A percentile compares a stretch with the other conserved stretches of the same genome.
Conservation (phyloP, 2,113 vertebrate species). For the Seriola rivoliana region DNA sequence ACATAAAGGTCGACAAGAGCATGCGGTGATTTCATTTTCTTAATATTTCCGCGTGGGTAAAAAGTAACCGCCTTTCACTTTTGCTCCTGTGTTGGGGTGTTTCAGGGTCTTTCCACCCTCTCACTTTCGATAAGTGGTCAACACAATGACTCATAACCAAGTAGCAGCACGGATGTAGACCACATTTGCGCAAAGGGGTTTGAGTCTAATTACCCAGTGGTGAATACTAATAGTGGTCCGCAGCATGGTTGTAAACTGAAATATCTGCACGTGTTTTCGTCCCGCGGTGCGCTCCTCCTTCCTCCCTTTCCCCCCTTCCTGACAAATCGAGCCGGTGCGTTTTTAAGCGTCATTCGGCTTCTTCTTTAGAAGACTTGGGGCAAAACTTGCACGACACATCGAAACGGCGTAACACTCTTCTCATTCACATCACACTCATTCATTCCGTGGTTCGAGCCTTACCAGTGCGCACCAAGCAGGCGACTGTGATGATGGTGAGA, state of each 20-base stretch:
- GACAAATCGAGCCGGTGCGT: conserved; percentile 10
- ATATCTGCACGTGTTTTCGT: conserved; percentile 54
- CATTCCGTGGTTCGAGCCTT: conserved; percentile 56
- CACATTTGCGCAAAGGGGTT: conserved; percentile 24
- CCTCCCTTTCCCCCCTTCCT: not conserved
- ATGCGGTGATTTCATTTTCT: not conserved
- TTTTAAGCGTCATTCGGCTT: not conserved
- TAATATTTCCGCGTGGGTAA: not conserved
- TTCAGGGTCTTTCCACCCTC: conserved; percentile 27
- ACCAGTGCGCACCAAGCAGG: conserved; percentile 80
- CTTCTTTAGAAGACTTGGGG: conserved; percentile 32
- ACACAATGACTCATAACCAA: conserved; percentile 40
- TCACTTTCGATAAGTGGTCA: not conserved
- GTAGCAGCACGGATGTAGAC: not conserved
- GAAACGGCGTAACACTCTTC: conserved; percentile 13
- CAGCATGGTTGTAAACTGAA: conserved; percentile 21
- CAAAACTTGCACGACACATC: conserved; percentile 54
- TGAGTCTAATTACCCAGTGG: not conserved
- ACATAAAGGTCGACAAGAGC: conserved; percentile 39
- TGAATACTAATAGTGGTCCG: conserved; percentile 17
- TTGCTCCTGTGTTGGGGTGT: conserved; percentile 14
- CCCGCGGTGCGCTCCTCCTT: conserved; percentile 3
- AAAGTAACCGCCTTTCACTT: conserved; percentile 72
- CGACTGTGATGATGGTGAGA: conserved; percentile 70
- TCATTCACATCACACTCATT: conserved; percentile 54